Evolutionary conservation across 1,140 invertebrate species (phyloP).

Genomic region (Drosophila fuyamai): DNA sequence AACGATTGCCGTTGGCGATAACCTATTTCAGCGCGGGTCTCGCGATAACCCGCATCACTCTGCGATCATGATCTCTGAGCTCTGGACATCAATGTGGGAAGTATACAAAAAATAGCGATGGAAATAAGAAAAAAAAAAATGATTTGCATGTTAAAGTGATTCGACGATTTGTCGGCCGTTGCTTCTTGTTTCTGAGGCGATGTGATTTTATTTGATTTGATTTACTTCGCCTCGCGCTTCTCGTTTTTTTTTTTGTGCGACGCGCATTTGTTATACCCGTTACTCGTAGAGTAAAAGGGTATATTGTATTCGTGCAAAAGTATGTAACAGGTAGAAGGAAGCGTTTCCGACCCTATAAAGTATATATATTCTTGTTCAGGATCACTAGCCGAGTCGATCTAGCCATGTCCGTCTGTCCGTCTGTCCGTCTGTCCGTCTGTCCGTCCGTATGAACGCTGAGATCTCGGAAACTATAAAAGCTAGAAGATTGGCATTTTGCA

Average conservation of each 20-base stretch:
- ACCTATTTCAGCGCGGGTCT: constrained; percentile 59
- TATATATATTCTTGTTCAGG: too few species aligned
- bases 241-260: constrained; percentile 23
- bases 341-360: too few species aligned
- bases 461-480: too few species aligned
- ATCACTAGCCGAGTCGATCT: too few species aligned
- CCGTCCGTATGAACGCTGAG: too few species aligned
- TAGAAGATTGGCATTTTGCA: too few species aligned
- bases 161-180: constrained; percentile 59
- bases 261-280: too few species aligned
- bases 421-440: too few species aligned
- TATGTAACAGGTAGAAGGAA: too few species aligned
- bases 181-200: constrained; percentile 46
- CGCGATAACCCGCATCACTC: constrained; percentile 58
- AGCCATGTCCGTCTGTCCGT: too few species aligned
- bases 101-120: constrained; percentile 36
- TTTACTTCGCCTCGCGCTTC: constrained; percentile 18
- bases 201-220: constrained; percentile 40
- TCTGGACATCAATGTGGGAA: constrained; percentile 64
- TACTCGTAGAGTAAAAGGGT: too few species aligned
- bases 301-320: too few species aligned
- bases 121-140: constrained; percentile 6
- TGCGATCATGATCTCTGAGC: constrained; percentile 67
- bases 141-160: constrained; percentile 55
- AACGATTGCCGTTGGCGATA: constrained; percentile 60